Evolutionary conservation across 2,888 invertebrate genomes (phyloP).

Genomic region (Hartigia nigra): DNA sequence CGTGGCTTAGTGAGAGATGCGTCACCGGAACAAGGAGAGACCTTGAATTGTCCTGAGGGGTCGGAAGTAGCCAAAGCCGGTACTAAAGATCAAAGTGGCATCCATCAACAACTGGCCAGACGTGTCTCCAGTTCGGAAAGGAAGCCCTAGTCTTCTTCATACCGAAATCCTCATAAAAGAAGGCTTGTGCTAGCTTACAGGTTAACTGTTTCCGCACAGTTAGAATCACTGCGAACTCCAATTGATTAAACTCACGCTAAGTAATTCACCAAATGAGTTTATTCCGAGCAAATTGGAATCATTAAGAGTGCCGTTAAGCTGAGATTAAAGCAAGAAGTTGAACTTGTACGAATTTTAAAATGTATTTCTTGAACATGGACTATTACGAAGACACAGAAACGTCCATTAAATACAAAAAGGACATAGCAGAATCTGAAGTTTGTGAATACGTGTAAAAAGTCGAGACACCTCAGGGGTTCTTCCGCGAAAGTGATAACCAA

Average conservation of each 20-base stretch:
- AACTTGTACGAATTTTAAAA: too few relatives aligned
- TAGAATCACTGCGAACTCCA: not conserved
- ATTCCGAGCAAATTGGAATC: too few relatives aligned
- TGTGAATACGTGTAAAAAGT: too few relatives aligned
- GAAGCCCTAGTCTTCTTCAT: constrained; percentile 49
- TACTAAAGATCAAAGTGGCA: constrained; percentile 50
- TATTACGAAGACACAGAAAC: too few relatives aligned
- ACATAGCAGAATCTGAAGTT: too few relatives aligned
- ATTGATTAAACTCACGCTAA: not conserved
- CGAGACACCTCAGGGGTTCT: too few relatives aligned
- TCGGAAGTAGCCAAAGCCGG: constrained; percentile 28
- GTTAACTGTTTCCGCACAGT: not conserved
- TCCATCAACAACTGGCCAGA: constrained; percentile 60
- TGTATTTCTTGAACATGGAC: too few relatives aligned
- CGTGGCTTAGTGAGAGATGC: constrained; percentile 77
- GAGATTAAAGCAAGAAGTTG: too few relatives aligned
- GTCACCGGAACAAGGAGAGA: constrained; percentile 65
- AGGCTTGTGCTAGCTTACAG: not conserved
- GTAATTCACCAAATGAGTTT: too few relatives aligned
- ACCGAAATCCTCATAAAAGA: not conserved
- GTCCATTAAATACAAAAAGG: too few relatives aligned
- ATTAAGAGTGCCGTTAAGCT: too few relatives aligned
- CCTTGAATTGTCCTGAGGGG: constrained; percentile 5
- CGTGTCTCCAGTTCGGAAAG: constrained; percentile 62
- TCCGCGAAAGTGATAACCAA: too few relatives aligned